A percentile compares a stretch with the other conserved stretches of the same genome.
Evolutionary conservation across 2,888 invertebrate genomes (phyloP).

Genomic region (Osedax frankpressi): DNA sequence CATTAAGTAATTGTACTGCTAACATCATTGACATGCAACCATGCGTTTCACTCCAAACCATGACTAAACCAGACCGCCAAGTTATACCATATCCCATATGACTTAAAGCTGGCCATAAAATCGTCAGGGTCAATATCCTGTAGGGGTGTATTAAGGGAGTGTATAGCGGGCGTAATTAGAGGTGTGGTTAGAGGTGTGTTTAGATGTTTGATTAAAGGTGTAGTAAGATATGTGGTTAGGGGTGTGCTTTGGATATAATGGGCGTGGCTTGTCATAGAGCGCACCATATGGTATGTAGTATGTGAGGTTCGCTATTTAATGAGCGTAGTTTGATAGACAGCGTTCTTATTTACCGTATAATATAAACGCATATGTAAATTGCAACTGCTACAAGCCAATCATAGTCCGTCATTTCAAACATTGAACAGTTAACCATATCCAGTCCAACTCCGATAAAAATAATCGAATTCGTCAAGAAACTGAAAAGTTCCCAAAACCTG

Average conservation of each 20-base stretch:
- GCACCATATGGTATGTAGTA: too few species aligned
- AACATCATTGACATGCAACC: conserved; percentile 55
- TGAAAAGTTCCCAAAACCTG: conserved; percentile 49
- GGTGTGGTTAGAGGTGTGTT: too few species aligned
- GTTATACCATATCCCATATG: conserved; percentile 53
- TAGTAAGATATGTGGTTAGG: too few species aligned
- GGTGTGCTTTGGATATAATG: too few species aligned
- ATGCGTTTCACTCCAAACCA: conserved; percentile 56
- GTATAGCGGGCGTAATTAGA: not conserved
- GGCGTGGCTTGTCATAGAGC: too few species aligned
- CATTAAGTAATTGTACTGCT: not conserved
- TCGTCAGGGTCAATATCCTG: conserved; percentile 50
- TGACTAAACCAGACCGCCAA: conserved; percentile 52
- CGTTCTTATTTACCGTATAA: not conserved
- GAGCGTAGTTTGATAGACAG: not conserved
- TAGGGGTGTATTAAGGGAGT: too few species aligned
- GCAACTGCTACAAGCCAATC: conserved; percentile 50
- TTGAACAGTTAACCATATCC: conserved; percentile 52
- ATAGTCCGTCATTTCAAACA: conserved; percentile 48
- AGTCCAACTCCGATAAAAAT: conserved; percentile 56
- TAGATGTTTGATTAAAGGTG: too few species aligned
- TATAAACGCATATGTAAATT: conserved; percentile 34
- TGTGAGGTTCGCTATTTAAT: too few species aligned
- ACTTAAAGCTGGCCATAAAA: conserved; percentile 47
- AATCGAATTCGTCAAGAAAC: conserved; percentile 51